Evolutionary conservation across 2,888 invertebrate genomes (phyloP).

Genomic region (Cantharis rufa): DNA sequence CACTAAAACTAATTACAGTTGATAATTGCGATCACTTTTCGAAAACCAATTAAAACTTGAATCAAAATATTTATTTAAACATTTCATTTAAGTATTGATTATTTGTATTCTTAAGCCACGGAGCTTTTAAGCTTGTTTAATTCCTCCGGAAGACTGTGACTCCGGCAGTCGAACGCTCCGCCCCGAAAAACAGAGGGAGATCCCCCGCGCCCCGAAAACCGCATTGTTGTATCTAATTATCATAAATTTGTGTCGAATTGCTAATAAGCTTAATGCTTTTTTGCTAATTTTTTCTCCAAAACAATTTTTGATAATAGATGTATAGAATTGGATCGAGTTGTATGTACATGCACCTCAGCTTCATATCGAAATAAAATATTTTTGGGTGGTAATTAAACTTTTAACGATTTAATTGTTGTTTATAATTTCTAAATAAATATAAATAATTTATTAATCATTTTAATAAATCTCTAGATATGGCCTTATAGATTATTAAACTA

Average conservation of each 20-base stretch:
- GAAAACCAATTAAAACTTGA: neutral
- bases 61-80: neutral
- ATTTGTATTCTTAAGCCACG: constrained; percentile 8
- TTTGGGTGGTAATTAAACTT: neutral
- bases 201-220: constrained; percentile 45
- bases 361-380: neutral
- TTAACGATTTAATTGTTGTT: neutral
- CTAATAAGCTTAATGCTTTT: constrained; percentile 30
- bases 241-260: constrained; percentile 52
- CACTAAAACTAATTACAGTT: neutral
- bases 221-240: constrained; percentile 51
- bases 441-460: neutral
- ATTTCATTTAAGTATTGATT: neutral
- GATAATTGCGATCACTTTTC: neutral
- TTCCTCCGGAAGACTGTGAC: constrained; percentile 44
- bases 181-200: constrained; percentile 36
- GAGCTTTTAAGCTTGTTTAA: constrained; percentile 33
- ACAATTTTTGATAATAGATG: neutral
- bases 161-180: constrained; percentile 43
- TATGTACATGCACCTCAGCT: no score
- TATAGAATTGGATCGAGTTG: neutral
- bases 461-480: constrained; percentile 1
- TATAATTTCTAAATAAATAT: neutral
- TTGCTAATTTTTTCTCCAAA: neutral
- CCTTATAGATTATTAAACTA: constrained; percentile 3